Base-by-base conservation (phyloP, 2,888 invertebrate species). In the Shargacucullia verbasci region DNA sequence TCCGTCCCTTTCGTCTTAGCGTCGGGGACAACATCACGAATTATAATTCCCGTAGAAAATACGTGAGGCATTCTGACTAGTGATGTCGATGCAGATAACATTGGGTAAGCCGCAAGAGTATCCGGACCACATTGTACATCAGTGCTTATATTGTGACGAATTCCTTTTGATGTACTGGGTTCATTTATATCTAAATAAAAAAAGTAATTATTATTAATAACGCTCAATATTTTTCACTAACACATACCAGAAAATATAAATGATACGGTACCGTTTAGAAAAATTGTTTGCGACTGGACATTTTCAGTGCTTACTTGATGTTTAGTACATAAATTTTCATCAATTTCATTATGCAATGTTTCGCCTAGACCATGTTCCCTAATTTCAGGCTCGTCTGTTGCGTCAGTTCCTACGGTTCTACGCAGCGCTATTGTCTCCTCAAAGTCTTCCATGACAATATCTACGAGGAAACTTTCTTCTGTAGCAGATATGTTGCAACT, bases 91-190 rank as follows among this genome's bases (percentile, higher is more conserved):
- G 86, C 76, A 13, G 89, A 84, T 20, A 85, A 47, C 62, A 77
- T 75, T 0, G 84, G 73, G 60, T 75, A 76, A 25, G 67, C 56
- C 0, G 78, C 69, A 4, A 76, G 67, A 10, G 62, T 64, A n/a
- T 92, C 92, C 7, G 92, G 85, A 11, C 93, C 92, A 68, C 94
- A 94, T 70, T 93, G 93, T 3, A 85, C 90, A 66, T 93, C 92
- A 77, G 85, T 86, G 52, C 84, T 83, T 20, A 85, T 58, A 62
- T 64, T 73, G 20, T 89, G 91, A 25, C 90, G 88, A 55, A 93
- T 81, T 25, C 94, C 94, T 81, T 91, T 92, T n/a, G 94, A 94
- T 54, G 94, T 93, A 59, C 89, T 91, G 2, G 94, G 93, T 80
- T 93, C 92, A 63, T 93, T 87, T 59, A 92, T 85, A 82, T 93